phyloP scores from a whole-genome alignment of 2,113 vertebrate species.

The Australoheros scitulus region DNA sequence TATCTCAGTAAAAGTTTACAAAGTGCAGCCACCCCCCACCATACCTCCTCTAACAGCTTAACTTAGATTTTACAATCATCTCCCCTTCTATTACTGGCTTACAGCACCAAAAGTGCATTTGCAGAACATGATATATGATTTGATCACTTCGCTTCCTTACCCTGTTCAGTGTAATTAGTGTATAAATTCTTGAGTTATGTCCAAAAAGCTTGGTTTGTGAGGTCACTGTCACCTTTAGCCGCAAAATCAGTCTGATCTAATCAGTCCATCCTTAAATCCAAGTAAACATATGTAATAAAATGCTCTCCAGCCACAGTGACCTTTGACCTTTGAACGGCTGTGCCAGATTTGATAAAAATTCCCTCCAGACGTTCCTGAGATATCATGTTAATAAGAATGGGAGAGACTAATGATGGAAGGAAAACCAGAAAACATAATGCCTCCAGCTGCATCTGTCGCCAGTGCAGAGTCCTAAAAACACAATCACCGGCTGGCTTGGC shows the following conservation, averaged over 20 bases:
- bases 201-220: background rate
- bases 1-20: constrained; percentile 34
- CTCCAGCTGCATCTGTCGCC: background rate
- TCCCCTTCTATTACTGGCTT: background rate
- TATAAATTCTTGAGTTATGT: constrained; percentile 2
- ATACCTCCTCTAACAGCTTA: background rate
- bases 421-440: background rate
- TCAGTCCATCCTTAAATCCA: background rate
- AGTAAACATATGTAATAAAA: background rate
- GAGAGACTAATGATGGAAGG: background rate
- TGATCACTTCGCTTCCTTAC: background rate
- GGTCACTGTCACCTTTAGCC: background rate
- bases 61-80: background rate
- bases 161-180: background rate
- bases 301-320: background rate
- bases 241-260: background rate
- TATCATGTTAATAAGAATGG: background rate
- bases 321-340: background rate
- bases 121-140: background rate
- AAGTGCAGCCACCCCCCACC: background rate
- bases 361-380: background rate
- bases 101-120: background rate
- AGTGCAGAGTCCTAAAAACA: background rate
- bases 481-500: background rate
- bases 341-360: background rate